phyloP scores from a whole-genome alignment of 2,888 invertebrate genomes.

The Lithophane socia region DNA sequence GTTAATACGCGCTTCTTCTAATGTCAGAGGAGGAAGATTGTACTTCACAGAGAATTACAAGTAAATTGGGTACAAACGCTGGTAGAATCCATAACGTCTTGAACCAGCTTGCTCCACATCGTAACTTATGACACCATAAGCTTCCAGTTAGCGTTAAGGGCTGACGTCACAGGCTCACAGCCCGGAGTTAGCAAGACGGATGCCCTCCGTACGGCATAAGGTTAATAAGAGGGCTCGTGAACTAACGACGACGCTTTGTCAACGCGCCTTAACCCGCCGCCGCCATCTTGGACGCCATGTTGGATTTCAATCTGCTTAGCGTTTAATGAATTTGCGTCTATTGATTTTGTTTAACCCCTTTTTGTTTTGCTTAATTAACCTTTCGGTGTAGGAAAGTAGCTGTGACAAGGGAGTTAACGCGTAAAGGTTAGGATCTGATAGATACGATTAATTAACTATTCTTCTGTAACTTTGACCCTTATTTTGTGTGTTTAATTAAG shows the following conservation, averaged over 20 bases:
- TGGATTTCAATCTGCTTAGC: constrained; percentile 90
- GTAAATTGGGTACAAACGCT: neutral
- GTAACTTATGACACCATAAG: constrained; percentile 62
- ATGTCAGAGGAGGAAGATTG: neutral
- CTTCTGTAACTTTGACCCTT: constrained; percentile 23
- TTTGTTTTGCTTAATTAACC: constrained; percentile 91
- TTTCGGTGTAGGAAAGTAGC: constrained; percentile 84
- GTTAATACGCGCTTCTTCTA: neutral
- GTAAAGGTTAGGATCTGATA: constrained; percentile 71
- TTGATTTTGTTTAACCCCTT: constrained; percentile 91
- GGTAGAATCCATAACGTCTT: constrained; percentile 20
- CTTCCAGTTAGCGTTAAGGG: constrained; percentile 66
- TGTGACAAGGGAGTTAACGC: constrained; percentile 75
- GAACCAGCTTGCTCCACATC: constrained; percentile 36
- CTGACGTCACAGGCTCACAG: constrained; percentile 77
- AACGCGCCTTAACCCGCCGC: constrained; percentile 87
- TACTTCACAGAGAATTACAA: neutral
- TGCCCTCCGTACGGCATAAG: constrained; percentile 90
- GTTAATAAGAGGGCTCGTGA: constrained; percentile 90
- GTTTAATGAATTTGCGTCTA: constrained; percentile 90
- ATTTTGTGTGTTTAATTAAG: constrained; percentile 17
- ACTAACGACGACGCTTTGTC: constrained; percentile 91
- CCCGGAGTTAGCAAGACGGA: constrained; percentile 82
- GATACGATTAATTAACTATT: constrained; percentile 60
- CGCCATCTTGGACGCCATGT: constrained; percentile 89